These are phyloP conservation scores for Coleophora flavipennella DNA, from an alignment of 2,888 invertebrate species.

Conservation along the genomic window DNA sequence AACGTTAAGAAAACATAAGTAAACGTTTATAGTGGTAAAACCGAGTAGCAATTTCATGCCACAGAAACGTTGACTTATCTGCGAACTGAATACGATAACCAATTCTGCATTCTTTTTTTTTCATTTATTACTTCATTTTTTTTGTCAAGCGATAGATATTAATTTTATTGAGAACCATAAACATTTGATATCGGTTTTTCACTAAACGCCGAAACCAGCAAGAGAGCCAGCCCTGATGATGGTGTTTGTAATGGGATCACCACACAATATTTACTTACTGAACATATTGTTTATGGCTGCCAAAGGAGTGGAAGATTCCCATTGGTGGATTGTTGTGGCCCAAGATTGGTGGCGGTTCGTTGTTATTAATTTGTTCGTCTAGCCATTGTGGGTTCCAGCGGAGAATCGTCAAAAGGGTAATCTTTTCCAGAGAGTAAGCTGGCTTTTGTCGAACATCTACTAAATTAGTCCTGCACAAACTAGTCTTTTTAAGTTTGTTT, in stretches of 20 bases:
- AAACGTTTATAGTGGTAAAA: too few relatives aligned
- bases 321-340: constrained; percentile 56
- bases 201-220: too few relatives aligned
- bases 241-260: background rate
- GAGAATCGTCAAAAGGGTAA: constrained; percentile 71
- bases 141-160: too few relatives aligned
- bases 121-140: too few relatives aligned
- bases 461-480: constrained; percentile 36
- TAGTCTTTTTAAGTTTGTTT: constrained; percentile 49
- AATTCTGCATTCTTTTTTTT: too few relatives aligned
- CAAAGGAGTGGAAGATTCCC: constrained; percentile 70
- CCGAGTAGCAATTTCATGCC: too few relatives aligned
- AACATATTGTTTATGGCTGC: constrained; percentile 72
- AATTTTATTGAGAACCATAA: too few relatives aligned
- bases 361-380: constrained; percentile 59
- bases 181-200: too few relatives aligned
- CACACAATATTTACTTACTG: constrained; percentile 47
- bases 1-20: too few relatives aligned
- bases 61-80: too few relatives aligned
- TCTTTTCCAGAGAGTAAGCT: constrained; percentile 47
- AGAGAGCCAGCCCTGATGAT: too few relatives aligned
- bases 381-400: constrained; percentile 80
- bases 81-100: too few relatives aligned
- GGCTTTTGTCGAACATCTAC: constrained; percentile 38
- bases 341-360: constrained; percentile 70